These are phyloP conservation scores for Drosophila tropicalis DNA, from an alignment of 1,140 invertebrate genomes.

Conservation along the genomic window DNA sequence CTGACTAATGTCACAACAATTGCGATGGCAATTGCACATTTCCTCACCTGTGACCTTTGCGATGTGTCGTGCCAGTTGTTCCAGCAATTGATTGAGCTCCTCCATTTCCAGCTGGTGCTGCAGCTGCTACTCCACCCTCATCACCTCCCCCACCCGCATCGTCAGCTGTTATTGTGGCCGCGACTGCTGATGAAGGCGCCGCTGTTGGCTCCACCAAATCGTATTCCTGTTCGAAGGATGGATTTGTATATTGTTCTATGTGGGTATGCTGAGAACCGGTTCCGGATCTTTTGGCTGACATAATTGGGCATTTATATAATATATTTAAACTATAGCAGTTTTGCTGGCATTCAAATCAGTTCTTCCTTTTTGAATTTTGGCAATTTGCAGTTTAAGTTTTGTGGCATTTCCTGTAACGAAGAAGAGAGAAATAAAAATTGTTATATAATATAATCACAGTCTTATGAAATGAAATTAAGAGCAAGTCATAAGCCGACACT, in stretches of 20 bases:
- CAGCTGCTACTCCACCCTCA: constrained; percentile 17
- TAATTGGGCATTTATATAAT: constrained; percentile 56
- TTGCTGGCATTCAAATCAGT: constrained; percentile 44
- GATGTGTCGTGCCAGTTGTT: constrained; percentile 62
- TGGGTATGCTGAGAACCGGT: constrained; percentile 48
- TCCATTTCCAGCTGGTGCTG: constrained; percentile 18
- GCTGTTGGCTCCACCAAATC: constrained; percentile 24
- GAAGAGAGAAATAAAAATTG: not conserved
- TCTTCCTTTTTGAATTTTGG: constrained; percentile 14
- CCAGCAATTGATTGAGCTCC: constrained; percentile 4
- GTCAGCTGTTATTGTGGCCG: not conserved
- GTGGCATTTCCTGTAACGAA: constrained; percentile 53
- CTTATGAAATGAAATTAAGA: too few species aligned
- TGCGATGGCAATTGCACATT: constrained; percentile 50
- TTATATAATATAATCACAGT: not conserved
- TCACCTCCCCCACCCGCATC: constrained; percentile 14
- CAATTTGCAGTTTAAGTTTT: constrained; percentile 33
- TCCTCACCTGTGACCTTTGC: constrained; percentile 81
- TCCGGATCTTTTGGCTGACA: constrained; percentile 55
- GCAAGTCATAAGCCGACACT: not conserved
- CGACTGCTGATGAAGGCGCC: not conserved
- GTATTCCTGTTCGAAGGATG: constrained; percentile 74
- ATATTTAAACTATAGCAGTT: constrained; percentile 10
- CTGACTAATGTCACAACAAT: constrained; percentile 50
- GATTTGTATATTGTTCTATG: constrained; percentile 74